These are phyloP conservation scores for Lepidocolaptes lacrymiger DNA, from an alignment of 2,797 vertebrate genomes.

Conservation along the genomic window DNA sequence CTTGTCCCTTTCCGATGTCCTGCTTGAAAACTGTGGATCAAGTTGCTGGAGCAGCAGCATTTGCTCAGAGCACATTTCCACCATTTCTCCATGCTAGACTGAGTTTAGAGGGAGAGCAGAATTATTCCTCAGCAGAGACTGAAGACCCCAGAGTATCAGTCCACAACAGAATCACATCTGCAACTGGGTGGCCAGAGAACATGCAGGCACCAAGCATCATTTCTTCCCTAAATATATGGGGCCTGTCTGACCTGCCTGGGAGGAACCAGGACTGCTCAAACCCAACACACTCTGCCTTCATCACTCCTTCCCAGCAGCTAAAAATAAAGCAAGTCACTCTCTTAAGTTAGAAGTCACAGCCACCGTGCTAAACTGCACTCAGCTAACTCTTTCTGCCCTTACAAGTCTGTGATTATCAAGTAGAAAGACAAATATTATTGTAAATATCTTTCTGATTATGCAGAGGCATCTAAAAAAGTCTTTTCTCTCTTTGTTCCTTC, in stretches of 20 bases:
- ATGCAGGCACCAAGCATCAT: not conserved
- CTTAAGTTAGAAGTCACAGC: not conserved
- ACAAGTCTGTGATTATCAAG: not conserved
- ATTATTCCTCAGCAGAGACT: not conserved
- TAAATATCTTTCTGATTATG: constrained; percentile 2
- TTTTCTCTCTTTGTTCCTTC: not conserved
- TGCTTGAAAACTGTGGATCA: not conserved
- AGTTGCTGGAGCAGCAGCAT: not conserved
- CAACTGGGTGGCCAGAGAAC: not conserved
- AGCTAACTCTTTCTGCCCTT: not conserved
- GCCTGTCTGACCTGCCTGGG: not conserved
- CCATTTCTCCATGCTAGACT: not conserved
- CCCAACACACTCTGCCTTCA: not conserved
- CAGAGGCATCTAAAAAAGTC: not conserved
- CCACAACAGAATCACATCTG: not conserved
- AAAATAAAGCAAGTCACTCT: not conserved
- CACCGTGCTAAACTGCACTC: not conserved
- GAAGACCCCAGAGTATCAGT: not conserved
- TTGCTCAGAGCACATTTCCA: not conserved
- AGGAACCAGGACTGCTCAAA: not conserved
- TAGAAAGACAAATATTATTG: not conserved
- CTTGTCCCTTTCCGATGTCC: not conserved
- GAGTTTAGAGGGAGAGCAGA: not conserved
- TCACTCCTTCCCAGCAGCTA: not conserved
- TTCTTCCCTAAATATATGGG: not conserved